A percentile compares a stretch with the other conserved stretches of the same genome.
phyloP scores from a whole-genome alignment of 2,113 vertebrate species.

The Tupaia tana region DNA sequence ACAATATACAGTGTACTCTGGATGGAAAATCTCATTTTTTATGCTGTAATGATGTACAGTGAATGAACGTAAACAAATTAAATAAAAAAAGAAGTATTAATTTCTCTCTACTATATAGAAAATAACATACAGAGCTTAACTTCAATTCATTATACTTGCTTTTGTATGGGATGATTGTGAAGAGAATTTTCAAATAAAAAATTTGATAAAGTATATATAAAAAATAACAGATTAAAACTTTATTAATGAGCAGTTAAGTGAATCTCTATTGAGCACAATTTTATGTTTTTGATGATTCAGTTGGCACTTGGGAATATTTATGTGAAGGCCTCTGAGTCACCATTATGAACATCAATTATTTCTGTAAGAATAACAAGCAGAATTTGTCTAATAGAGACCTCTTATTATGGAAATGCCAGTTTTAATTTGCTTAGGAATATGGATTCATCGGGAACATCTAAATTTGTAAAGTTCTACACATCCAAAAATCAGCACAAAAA shows the following conservation, averaged over 20 bases:
- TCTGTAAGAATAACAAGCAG: neutral
- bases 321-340: slow-evolving; percentile 46
- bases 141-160: neutral
- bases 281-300: slow-evolving; percentile 61
- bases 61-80: too few species aligned
- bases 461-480: slow-evolving; percentile 3
- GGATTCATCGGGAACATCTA: neutral
- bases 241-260: slow-evolving; percentile 29
- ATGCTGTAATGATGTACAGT: too few species aligned
- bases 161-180: neutral
- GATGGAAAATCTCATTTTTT: too few species aligned
- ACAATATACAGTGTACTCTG: too few species aligned
- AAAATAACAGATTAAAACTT: slow-evolving; percentile 39
- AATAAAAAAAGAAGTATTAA: neutral
- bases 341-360: slow-evolving; percentile 48
- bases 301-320: slow-evolving; percentile 7
- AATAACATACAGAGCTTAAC: neutral
- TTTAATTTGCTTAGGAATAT: slow-evolving; percentile 66
- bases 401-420: slow-evolving; percentile 49
- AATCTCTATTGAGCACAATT: slow-evolving; percentile 23
- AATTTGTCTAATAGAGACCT: slow-evolving; percentile 45
- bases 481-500: slow-evolving; percentile 30
- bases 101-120: neutral
- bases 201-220: slow-evolving; percentile 38
- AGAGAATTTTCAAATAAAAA: slow-evolving; percentile 47